Evolutionary conservation across 1,140 invertebrate species (phyloP).

Genomic region (Drosophila albomicans): DNA sequence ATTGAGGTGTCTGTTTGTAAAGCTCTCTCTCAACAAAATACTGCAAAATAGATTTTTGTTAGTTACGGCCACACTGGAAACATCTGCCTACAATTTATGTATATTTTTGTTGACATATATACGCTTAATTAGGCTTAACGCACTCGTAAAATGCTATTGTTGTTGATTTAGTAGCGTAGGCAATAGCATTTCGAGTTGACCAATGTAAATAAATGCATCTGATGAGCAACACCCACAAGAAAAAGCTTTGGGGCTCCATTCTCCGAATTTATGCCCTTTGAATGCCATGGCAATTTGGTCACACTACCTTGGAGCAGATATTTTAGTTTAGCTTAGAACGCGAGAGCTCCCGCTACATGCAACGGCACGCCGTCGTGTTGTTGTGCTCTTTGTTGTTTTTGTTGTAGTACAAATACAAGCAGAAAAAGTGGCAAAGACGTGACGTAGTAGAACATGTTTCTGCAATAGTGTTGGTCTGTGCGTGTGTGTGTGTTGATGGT

Average conservation of each 20-base stretch:
- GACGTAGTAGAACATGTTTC: conserved; percentile 77
- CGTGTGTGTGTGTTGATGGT: conserved; percentile 39
- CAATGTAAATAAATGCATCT: background rate
- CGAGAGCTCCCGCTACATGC: conserved; percentile 63
- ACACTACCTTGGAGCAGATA: conserved; percentile 53
- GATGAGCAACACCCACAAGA: background rate
- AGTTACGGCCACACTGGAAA: conserved; percentile 14
- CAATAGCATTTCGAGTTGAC: background rate
- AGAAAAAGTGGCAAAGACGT: conserved; percentile 61
- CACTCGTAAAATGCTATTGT: background rate
- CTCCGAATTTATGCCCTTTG: conserved; percentile 18
- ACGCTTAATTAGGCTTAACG: background rate
- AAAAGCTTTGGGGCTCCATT: conserved; percentile 9
- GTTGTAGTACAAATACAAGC: conserved; percentile 52
- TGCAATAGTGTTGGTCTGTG: conserved; percentile 69
- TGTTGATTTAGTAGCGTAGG: background rate
- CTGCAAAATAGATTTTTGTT: background rate
- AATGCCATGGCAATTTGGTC: conserved; percentile 26
- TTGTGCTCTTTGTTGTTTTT: conserved; percentile 60
- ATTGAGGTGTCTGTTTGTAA: conserved; percentile 10
- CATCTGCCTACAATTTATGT: background rate
- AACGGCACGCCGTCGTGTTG: conserved; percentile 60
- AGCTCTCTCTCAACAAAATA: conserved; percentile 30
- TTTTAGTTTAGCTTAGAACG: conserved; percentile 80
- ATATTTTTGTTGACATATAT: background rate